Evolutionary conservation across 2,797 vertebrate genomes (phyloP), one percentile per base, ranked within the genome.

Genomic region (Eremophila alpestris): DNA sequence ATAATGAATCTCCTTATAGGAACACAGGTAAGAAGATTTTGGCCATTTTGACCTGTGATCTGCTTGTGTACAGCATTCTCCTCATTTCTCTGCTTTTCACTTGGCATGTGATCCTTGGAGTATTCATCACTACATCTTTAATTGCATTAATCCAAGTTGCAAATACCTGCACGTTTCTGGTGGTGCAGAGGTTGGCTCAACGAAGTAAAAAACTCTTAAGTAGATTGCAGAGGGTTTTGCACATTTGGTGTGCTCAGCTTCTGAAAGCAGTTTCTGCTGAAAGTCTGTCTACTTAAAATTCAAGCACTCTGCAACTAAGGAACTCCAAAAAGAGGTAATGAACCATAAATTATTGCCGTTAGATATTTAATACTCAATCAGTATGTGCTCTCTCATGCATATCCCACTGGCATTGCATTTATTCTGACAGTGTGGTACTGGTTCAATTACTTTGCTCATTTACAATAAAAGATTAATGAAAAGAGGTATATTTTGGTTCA

Each of bases 401-500:
- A 97, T 98, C 98, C 98, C 98, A 98, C 98, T 55, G 97, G 98
- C 97, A 97, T 97, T 98, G 97, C 97, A 97, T 97, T 98, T 97
- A 97, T 95, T 97, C 97, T 98, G 98, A 98, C 97, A 98, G 97
- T 97, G 97, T 97, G 97, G 97, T 98, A 97, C 97, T 97, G 97
- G 97, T 98, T 98, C 98, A 98, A 97, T 98, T 98, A 98, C 98
- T 98, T 97, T 97, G 97, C 98, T 98, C 98, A 98, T 98, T 98
- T 98, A 98, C 98, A 98, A 98, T 98, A 98, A 98, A 98, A 99
- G 98, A 99, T 99, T 98, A 98, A 99, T 99, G 98, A 98, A 98
- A 98, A 98, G 98, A 98, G 97, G 98, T 98, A 98, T 98, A 98
- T 99, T 98, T 99, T 98, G 98, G 98, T 98, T 98, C 98, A 98